Evolutionary conservation across 2,888 invertebrate genomes (phyloP).

Genomic region (Hololepta plana): DNA sequence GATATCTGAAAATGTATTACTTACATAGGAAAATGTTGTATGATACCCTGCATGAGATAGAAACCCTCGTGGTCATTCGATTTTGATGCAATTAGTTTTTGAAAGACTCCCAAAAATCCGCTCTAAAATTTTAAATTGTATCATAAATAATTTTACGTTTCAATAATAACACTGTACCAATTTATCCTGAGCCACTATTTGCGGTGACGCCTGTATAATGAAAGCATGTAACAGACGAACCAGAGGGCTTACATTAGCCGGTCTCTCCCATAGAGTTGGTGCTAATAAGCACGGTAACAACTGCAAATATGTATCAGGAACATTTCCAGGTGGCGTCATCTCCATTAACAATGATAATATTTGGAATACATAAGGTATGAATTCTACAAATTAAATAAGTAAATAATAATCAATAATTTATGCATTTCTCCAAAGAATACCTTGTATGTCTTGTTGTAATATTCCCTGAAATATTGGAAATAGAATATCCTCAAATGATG

Average conservation of each 20-base stretch:
- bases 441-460: slow-evolving; percentile 82
- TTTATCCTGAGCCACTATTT: slow-evolving; percentile 51
- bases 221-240: slow-evolving; percentile 83
- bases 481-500: slow-evolving; percentile 77
- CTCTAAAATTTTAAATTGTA: slow-evolving; percentile 30
- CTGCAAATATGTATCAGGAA: slow-evolving; percentile 73
- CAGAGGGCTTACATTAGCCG: slow-evolving; percentile 85
- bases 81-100: slow-evolving; percentile 90
- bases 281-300: slow-evolving; percentile 79
- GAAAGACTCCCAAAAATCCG: slow-evolving; percentile 83
- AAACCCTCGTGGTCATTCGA: slow-evolving; percentile 94
- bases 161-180: slow-evolving; percentile 33
- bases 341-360: slow-evolving; percentile 83
- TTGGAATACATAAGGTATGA: slow-evolving; percentile 98
- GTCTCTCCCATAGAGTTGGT: slow-evolving; percentile 83
- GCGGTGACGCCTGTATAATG: slow-evolving; percentile 50
- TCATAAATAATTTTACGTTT: background rate
- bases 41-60: slow-evolving; percentile 68
- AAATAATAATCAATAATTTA: slow-evolving; percentile 5
- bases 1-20: slow-evolving; percentile 17
- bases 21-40: slow-evolving; percentile 68
- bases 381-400: slow-evolving; percentile 42
- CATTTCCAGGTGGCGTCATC: slow-evolving; percentile 31
- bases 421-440: slow-evolving; percentile 25
- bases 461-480: slow-evolving; percentile 94